Conservation (phyloP, 2,113 vertebrate species). For the Haemorhous mexicanus region DNA sequence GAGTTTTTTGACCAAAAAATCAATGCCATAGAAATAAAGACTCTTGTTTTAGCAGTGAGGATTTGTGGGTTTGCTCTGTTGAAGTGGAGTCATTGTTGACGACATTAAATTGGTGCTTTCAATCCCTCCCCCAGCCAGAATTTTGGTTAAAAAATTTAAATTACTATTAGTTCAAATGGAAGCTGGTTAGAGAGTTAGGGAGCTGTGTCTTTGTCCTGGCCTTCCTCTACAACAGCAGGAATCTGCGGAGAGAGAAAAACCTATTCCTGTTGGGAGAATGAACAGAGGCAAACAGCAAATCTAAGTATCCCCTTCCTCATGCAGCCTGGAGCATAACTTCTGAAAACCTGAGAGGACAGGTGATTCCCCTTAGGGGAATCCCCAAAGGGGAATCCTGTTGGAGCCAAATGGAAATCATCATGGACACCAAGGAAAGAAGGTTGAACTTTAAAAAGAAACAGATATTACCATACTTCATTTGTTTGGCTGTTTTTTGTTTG, state of each 20-base stretch:
- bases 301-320: neutral
- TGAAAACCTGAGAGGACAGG: neutral
- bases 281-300: neutral
- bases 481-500: neutral
- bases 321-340: neutral
- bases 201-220: neutral
- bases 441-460: neutral
- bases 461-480: rapidly evolving
- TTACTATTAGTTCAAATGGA: neutral
- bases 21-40: neutral
- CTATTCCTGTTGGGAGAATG: neutral
- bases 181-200: neutral
- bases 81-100: neutral
- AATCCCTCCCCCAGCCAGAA: neutral
- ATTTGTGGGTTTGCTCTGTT: neutral
- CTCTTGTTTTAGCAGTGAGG: neutral
- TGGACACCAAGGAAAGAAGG: neutral
- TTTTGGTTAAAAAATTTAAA: neutral
- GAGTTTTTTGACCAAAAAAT: neutral
- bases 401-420: neutral
- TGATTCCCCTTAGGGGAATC: neutral
- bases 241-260: neutral
- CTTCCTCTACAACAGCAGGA: neutral
- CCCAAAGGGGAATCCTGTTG: neutral
- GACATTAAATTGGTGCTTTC: neutral